These are phyloP conservation scores for Oenanthe melanoleuca DNA, from an alignment of 2,113 vertebrate species.

Conservation along the genomic window DNA sequence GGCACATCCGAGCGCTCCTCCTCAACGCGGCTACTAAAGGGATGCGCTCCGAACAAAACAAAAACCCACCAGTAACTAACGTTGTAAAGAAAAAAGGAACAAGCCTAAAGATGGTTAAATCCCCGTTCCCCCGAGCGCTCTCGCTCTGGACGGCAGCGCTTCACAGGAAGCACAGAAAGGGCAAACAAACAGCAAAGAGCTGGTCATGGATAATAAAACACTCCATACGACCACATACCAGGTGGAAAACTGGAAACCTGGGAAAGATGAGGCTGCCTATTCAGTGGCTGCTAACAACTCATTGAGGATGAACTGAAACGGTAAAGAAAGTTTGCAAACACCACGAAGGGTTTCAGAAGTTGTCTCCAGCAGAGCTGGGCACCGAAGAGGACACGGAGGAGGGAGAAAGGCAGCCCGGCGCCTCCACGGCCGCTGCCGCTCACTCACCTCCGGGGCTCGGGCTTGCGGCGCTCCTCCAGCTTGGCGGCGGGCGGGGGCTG, in stretches of 20 bases:
- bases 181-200: neutral
- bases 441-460: slow-evolving; percentile 74
- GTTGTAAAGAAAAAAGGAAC: neutral
- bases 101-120: neutral
- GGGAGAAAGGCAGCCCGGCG: accelerated
- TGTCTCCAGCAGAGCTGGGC: neutral
- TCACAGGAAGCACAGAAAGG: neutral
- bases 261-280: neutral
- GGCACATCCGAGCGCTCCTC: neutral
- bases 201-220: neutral
- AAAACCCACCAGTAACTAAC: neutral
- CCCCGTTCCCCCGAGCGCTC: neutral
- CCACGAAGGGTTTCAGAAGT: neutral
- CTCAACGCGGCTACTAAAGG: accelerated
- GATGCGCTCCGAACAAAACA: neutral
- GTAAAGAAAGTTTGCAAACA: neutral
- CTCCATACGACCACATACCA: neutral
- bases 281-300: neutral
- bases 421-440: neutral
- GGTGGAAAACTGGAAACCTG: neutral
- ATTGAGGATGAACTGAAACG: accelerated
- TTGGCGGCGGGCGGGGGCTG: slow-evolving; percentile 51
- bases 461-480: slow-evolving; percentile 76
- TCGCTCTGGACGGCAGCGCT: neutral
- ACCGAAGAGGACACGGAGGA: neutral